phyloP scores from a whole-genome alignment of 2,113 vertebrate species.

The Cephalopterus ornatus region DNA sequence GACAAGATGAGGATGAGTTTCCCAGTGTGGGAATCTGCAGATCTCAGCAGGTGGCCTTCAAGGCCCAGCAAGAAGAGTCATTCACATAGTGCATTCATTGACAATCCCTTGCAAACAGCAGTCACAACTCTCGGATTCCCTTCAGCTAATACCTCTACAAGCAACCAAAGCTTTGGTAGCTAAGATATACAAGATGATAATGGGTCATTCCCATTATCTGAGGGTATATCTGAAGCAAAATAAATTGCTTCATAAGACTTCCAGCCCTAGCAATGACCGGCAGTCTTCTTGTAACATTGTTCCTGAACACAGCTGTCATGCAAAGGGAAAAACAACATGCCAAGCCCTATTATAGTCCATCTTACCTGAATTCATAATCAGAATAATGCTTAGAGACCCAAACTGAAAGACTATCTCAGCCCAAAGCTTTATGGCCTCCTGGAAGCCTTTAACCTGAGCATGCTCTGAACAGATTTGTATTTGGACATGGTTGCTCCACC shows the following conservation, averaged over 20 bases:
- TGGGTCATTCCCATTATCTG: neutral
- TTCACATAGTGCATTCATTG: neutral
- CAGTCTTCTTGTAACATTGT: neutral
- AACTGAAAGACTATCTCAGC: neutral
- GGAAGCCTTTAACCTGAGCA: neutral
- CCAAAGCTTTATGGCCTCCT: neutral
- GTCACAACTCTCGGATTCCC: neutral
- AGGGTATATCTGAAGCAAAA: no score
- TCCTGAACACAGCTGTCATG: neutral
- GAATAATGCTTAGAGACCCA: neutral
- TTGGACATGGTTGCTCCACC: neutral
- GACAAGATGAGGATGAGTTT: neutral
- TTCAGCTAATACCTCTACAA: neutral
- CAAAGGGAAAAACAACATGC: fast-evolving
- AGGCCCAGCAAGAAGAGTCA: neutral
- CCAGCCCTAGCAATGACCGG: neutral
- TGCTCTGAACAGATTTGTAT: neutral
- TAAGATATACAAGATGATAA: neutral
- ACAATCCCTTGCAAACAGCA: neutral
- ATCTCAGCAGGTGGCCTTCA: neutral
- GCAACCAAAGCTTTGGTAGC: neutral
- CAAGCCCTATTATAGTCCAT: neutral
- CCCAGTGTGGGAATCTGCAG: neutral
- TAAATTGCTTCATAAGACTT: neutral
- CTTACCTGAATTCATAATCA: neutral